Percentiles rank a stretch among this genome's conserved stretches.
Conservation (phyloP, 2,888 invertebrate species). For the Agrotis clavis region DNA sequence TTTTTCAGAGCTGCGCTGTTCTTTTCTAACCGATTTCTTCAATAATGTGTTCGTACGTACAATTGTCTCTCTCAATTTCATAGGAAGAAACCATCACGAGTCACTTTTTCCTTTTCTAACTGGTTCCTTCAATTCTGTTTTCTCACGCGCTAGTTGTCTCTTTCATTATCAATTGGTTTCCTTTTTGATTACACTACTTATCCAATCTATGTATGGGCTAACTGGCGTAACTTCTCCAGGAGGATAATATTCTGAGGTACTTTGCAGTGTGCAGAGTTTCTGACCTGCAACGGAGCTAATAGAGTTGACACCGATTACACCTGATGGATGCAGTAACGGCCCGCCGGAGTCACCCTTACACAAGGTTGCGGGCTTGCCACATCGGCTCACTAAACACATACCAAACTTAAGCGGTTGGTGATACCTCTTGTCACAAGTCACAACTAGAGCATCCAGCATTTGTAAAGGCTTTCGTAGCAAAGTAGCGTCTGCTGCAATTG, state of each 20-base stretch:
- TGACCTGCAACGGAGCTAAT: accelerated
- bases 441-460: constrained; percentile 22
- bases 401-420: neutral
- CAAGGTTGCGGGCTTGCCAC: neutral
- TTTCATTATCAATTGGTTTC: neutral
- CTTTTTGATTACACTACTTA: constrained; percentile 7
- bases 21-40: no score
- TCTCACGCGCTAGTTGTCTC: no score
- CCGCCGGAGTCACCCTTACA: constrained; percentile 51
- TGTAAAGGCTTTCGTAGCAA: constrained; percentile 30
- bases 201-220: constrained; percentile 39
- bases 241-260: neutral
- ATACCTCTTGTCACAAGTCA: neutral
- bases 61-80: no score
- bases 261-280: neutral
- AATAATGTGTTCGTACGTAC: no score
- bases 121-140: no score
- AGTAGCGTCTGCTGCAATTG: neutral
- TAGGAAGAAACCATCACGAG: no score
- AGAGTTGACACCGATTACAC: constrained; percentile 43
- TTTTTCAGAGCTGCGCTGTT: no score
- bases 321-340: constrained; percentile 40
- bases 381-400: constrained; percentile 37
- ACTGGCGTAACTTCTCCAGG: constrained; percentile 25
- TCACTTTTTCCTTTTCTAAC: no score